A percentile compares a stretch with the other conserved stretches of the same genome.
Evolutionary conservation across 2,113 vertebrate genomes (phyloP).

Genomic region (Bucco capensis): DNA sequence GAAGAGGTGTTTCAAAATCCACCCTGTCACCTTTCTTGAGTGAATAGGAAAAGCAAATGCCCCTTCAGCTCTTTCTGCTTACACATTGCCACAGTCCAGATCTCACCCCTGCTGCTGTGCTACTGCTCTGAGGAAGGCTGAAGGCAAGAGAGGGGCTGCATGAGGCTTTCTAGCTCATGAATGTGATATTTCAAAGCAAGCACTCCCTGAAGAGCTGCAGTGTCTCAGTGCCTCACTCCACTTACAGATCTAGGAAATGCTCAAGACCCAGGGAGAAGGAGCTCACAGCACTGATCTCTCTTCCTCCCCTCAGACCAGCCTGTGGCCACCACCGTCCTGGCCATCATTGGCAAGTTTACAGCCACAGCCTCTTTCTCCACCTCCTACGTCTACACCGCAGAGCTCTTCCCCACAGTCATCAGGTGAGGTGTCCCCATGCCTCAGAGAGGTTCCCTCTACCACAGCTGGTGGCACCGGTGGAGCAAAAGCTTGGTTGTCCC

Average conservation of each 20-base stretch:
- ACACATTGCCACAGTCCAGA: no score
- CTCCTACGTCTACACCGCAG: constrained; percentile 79
- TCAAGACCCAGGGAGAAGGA: no score
- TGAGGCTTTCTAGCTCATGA: no score
- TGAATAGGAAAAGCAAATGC: neutral
- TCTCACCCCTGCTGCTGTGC: no score
- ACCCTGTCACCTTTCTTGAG: neutral
- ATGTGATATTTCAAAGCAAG: no score
- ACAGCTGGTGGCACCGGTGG: neutral
- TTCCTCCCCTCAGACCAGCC: constrained; percentile 64
- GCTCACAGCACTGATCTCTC: neutral
- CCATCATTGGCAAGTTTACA: constrained; percentile 74
- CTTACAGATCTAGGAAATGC: no score
- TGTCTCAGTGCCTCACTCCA: no score
- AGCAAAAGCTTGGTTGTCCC: neutral
- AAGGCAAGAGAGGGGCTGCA: no score
- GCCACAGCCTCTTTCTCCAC: constrained; percentile 65
- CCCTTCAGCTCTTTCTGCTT: no score
- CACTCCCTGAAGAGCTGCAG: no score
- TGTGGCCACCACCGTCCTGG: constrained; percentile 63
- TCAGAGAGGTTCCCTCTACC: neutral
- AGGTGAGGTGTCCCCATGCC: constrained; percentile 66
- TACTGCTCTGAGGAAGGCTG: no score
- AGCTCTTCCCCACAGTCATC: constrained; percentile 84
- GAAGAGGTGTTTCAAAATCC: neutral